Percentiles rank a stretch among this genome's conserved stretches.
These are phyloP conservation scores for Rhorus exstirpatorius DNA, from an alignment of 2,888 invertebrate species.

Conservation along the genomic window DNA sequence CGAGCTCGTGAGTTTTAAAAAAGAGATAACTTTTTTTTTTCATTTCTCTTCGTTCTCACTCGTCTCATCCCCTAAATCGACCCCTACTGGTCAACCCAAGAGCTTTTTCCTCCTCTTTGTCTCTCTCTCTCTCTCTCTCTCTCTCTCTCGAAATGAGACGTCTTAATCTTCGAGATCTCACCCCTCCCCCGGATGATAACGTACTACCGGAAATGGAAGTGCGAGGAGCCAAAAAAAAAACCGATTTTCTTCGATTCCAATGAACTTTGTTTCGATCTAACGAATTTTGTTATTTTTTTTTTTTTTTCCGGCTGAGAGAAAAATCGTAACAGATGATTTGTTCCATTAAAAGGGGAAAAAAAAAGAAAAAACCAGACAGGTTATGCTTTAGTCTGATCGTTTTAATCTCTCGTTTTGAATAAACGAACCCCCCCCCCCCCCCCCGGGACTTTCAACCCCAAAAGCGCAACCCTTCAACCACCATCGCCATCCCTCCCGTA, in stretches of 20 bases:
- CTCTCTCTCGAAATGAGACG: slow-evolving; percentile 54
- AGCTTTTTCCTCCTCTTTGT: background rate
- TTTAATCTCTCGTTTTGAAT: slow-evolving; percentile 60
- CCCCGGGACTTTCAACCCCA: slow-evolving; percentile 4
- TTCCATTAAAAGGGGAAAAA: slow-evolving; percentile 4
- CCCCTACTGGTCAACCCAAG: slow-evolving; percentile 11
- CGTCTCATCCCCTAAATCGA: slow-evolving; percentile 27
- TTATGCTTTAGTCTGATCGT: slow-evolving; percentile 26
- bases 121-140: slow-evolving; percentile 3
- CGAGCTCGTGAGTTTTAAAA: slow-evolving; percentile 52
- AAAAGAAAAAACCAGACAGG: background rate
- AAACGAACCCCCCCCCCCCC: too few relatives aligned
- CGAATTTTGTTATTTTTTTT: too few relatives aligned
- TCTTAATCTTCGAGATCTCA: slow-evolving; percentile 62
- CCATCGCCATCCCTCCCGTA: too few relatives aligned
- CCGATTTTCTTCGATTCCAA: background rate
- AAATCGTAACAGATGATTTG: too few relatives aligned
- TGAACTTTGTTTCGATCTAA: too few relatives aligned
- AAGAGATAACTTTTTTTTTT: slow-evolving; percentile 44
- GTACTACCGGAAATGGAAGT: slow-evolving; percentile 51
- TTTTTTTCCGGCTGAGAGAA: background rate
- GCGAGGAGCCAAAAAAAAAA: slow-evolving; percentile 9
- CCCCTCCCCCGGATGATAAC: slow-evolving; percentile 53
- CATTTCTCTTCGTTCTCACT: slow-evolving; percentile 40
- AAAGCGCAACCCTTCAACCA: slow-evolving; percentile 36